Percentiles rank a stretch among this genome's conserved stretches.
Conservation (phyloP, 2,113 vertebrate species). For the Entelurus aequoreus region DNA sequence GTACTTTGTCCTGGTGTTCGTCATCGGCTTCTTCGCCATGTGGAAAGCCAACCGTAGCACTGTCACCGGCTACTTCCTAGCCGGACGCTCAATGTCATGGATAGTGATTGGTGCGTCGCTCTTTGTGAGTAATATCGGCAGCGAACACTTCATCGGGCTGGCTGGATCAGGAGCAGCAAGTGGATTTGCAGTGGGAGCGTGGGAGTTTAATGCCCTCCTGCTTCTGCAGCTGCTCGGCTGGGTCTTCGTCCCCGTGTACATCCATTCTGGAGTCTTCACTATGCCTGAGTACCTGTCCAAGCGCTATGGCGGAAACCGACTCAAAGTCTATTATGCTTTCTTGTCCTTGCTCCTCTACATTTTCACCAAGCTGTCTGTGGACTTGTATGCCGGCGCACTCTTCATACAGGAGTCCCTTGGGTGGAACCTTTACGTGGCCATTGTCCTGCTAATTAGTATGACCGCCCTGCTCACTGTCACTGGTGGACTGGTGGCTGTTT, state of each 20-base stretch:
- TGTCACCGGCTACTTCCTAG: constrained; percentile 96
- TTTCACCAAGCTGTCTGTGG: constrained; percentile 97
- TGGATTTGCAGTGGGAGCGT: constrained; percentile 95
- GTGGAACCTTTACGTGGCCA: constrained; percentile 95
- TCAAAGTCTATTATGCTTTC: constrained; percentile 91
- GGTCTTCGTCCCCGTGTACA: constrained; percentile 97
- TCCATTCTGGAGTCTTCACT: constrained; percentile 92
- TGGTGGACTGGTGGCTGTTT: constrained; percentile 91
- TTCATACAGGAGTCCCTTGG: constrained; percentile 98
- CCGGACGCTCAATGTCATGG: constrained; percentile 97
- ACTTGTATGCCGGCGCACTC: constrained; percentile 94
- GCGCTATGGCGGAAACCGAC: constrained; percentile 90
- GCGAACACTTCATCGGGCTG: constrained; percentile 98
- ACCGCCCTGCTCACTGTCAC: constrained; percentile 93
- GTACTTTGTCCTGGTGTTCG: constrained; percentile 92
- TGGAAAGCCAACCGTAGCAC: constrained; percentile 95
- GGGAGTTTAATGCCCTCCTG: constrained; percentile 97
- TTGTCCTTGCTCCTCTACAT: constrained; percentile 93
- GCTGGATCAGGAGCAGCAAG: constrained; percentile 97
- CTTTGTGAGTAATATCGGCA: constrained; percentile 99
- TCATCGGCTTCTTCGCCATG: constrained; percentile 94
- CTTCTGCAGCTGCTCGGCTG: constrained; percentile 97
- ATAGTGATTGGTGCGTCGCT: constrained; percentile 90
- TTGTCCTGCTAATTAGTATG: constrained; percentile 89
- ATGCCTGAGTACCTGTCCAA: constrained; percentile 98